Evolutionary conservation across 2,888 invertebrate genomes (phyloP), one percentile per base, ranked within the genome.

Genomic region (Caenorhabditis japonica): DNA sequence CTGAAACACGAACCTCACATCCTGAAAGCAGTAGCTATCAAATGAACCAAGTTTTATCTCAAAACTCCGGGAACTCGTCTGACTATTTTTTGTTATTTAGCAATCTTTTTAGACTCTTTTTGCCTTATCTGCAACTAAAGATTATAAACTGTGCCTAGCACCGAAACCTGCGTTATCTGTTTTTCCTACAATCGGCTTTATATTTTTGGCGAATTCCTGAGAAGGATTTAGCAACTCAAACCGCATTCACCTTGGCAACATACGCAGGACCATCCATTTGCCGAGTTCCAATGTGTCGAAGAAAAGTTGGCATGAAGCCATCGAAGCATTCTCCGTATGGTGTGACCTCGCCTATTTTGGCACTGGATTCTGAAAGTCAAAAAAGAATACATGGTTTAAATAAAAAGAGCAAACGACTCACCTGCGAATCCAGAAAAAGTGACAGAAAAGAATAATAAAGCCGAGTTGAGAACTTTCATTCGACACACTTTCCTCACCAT

Each of bases 291-390:
- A 47, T 30, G 39, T 52, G 52, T 25, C 74, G 30, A 17, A 74
- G 39, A 25, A 69, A 74, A 5, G 68, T 74, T 17, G 74, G 43
- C 23, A 49, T 62, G 43, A 21, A 69, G 21, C 59, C 66, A 21
- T 74, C 69, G 33, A 69, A 69, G 44, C 74, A 74, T 43, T 74
- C 74, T n/a, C 74, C 74, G 19, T 53, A 68, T 5, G 74, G 74
- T 2, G 68, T 59, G 33, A 72, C 46, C 12, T 49, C 49, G 12
- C 55, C 56, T 2, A 33, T 59, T 17, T 58, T 59, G 17, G 52
- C 38, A 8, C 55, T 56, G 10, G 39, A 34, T 43, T 66, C 66
- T 66, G 51, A 15, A 66, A 34, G 12, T 15, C 5, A 2, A 17
- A 30, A 3, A 41, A 33, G n/a, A 15, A n/a, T 3, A 15, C n/a